These are phyloP conservation scores for Hycleus cichorii DNA, from an alignment of 1,140 invertebrate species.

Conservation along the genomic window DNA sequence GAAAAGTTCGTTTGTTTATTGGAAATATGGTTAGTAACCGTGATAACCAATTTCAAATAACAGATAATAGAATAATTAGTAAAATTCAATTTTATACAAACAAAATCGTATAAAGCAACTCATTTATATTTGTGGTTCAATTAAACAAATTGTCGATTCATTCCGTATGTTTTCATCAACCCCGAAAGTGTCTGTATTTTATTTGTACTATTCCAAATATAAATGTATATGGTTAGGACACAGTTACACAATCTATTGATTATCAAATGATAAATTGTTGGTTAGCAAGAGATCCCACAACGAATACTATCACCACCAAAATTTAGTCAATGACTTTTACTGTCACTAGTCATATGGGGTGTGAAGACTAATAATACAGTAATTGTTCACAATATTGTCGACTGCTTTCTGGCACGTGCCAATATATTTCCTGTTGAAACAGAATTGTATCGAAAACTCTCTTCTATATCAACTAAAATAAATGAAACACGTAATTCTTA, in stretches of 20 bases:
- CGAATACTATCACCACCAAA: constrained; percentile 6
- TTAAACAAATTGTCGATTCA: constrained; percentile 23
- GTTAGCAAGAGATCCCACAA: constrained; percentile 15
- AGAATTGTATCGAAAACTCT: too few species aligned
- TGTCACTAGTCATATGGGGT: constrained; percentile 6
- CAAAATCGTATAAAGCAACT: background rate
- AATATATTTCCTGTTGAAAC: constrained; percentile 15
- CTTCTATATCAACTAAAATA: background rate
- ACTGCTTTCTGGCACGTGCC: constrained; percentile 17
- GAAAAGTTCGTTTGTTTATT: too few species aligned
- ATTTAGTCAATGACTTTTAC: too few species aligned
- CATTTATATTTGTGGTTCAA: constrained; percentile 4
- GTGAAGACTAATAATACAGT: constrained; percentile 21
- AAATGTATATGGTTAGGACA: background rate
- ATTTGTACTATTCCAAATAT: background rate
- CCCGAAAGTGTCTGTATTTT: background rate
- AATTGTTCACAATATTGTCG: constrained; percentile 18
- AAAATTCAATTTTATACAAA: background rate
- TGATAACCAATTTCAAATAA: too few species aligned
- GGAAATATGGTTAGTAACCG: too few species aligned
- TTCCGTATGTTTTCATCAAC: constrained; percentile 14
- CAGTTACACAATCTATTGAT: constrained; percentile 25
- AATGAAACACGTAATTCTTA: constrained; percentile 13
- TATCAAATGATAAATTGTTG: constrained; percentile 19
- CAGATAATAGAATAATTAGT: too few species aligned